Evolutionary conservation across 1,140 invertebrate species (phyloP).

Genomic region (Limonius californicus): DNA sequence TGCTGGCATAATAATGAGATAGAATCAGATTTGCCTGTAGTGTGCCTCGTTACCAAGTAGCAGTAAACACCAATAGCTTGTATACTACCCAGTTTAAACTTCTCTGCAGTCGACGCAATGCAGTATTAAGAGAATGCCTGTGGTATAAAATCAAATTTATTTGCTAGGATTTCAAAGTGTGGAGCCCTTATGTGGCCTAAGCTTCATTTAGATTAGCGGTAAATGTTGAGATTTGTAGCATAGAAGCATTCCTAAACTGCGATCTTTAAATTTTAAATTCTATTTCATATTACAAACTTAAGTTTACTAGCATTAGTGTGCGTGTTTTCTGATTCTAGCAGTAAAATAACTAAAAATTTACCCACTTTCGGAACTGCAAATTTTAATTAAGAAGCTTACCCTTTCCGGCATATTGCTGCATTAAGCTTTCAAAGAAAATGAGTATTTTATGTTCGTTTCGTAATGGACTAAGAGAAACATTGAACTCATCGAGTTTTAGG

Average conservation of each 20-base stretch:
- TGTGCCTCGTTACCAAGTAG: no score
- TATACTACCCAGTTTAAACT: neutral
- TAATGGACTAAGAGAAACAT: slow-evolving; percentile 1
- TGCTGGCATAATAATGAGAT: no score
- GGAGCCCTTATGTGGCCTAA: neutral
- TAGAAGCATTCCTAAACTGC: neutral
- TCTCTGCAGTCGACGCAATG: neutral
- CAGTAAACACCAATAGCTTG: neutral
- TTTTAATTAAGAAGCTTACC: neutral
- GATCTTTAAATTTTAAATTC: neutral
- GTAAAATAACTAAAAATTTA: no score
- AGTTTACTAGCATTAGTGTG: neutral
- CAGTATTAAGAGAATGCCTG: neutral
- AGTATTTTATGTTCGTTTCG: neutral
- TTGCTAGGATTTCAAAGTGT: neutral
- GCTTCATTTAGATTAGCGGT: neutral
- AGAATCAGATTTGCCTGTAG: no score
- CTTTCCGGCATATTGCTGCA: neutral
- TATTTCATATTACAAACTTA: neutral
- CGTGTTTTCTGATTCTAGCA: no score
- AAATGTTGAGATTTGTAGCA: no score
- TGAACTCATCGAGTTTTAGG: neutral
- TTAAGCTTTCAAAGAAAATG: no score
- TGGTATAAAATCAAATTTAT: neutral
- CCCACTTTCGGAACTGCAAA: no score